Base-by-base conservation (phyloP, 2,888 invertebrate genomes). In the Trachelus troglodyta region DNA sequence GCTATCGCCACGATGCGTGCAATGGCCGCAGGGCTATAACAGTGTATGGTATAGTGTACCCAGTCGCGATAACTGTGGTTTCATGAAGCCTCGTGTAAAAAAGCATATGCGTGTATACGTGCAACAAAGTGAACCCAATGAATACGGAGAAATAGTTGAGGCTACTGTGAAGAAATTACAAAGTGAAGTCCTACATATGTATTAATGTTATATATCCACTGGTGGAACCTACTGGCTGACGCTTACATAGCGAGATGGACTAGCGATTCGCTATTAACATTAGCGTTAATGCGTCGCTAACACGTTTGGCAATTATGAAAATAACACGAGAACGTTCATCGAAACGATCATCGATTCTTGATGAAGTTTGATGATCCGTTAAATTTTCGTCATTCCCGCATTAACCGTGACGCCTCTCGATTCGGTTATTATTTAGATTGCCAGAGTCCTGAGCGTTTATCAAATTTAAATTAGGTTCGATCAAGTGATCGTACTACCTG, bases 1-100 rank as follows among this genome's bases (percentile, higher is more conserved):
- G 86, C 88, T 86, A 87, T 89, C 87, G 87, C 83, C 83, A 81
- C 83, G 71, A 30, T 71, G 87, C 85, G 83, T 82, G 82, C 84
- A 87, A 86, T 86, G 87, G 84, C 84, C 77, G 34, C 69, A 69
- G 73, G 23, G 35, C 35, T 73, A 75, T 40, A 77, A 76, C 73
- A 75, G 71, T 33, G 71, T 34, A 56, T 0, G 23, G 56, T 56
- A 23, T 23, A 56, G 56, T 56, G 23, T 56, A 23, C 23, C 2
- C 69, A 74, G 79, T 75, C 78, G 75, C 77, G 80, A 79, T 79
- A 80, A 78, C 79, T 56, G 37, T 37, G 56, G 23, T 56, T 56
- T 56, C 23, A 23, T 23, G 23, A 56, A 56, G 56, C 9, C 23
- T 23, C 56, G 6, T 9, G 23, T 56, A 56, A 56, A 56, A 56